Evolutionary conservation across 2,888 invertebrate genomes (phyloP).

Genomic region (Prosapia bicincta): DNA sequence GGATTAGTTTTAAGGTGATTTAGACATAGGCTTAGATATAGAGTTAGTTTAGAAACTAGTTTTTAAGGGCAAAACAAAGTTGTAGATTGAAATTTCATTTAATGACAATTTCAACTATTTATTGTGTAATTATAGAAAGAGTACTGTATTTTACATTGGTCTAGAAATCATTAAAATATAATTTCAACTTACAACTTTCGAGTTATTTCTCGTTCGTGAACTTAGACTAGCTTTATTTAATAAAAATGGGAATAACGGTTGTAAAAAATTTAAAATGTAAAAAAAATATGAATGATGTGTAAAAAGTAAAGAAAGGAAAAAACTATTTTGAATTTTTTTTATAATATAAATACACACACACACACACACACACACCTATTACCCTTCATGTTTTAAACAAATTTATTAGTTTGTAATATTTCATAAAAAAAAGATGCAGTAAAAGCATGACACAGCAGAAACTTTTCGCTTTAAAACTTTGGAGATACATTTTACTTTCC

Average conservation of each 20-base stretch:
- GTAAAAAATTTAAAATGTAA: neutral
- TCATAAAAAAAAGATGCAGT: too few relatives aligned
- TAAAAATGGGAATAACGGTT: conserved; percentile 8
- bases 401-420: too few relatives aligned
- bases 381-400: too few relatives aligned
- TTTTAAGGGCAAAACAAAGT: neutral
- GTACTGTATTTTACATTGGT: conserved; percentile 25
- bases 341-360: too few relatives aligned
- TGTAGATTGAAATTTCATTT: conserved; percentile 20
- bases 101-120: conserved; percentile 19
- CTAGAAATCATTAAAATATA: neutral
- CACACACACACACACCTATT: too few relatives aligned
- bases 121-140: conserved; percentile 20
- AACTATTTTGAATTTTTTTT: conserved; percentile 26
- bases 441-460: too few relatives aligned
- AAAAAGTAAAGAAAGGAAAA: conserved; percentile 17
- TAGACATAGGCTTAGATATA: conserved; percentile 7
- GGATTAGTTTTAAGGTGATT: conserved; percentile 16
- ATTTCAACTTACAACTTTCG: neutral
- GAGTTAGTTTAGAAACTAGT: neutral
- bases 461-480: too few relatives aligned
- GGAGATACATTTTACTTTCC: too few relatives aligned
- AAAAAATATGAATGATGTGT: conserved; percentile 12
- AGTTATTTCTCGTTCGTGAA: conserved; percentile 25
- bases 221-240: conserved; percentile 14